Evolutionary conservation across 2,797 vertebrate species (phyloP).

Genomic region (Pseudomugil gertrudae): DNA sequence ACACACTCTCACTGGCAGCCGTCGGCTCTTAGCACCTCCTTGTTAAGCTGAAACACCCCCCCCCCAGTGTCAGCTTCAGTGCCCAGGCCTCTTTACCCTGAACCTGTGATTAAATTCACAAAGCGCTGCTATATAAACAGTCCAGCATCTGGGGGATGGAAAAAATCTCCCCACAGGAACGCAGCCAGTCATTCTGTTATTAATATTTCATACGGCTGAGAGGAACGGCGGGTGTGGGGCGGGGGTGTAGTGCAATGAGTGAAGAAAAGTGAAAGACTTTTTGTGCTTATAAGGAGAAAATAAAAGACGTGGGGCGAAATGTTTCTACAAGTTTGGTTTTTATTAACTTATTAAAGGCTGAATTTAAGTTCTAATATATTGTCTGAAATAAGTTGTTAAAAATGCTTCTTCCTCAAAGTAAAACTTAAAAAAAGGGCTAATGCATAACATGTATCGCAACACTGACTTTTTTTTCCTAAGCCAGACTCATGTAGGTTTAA

Average conservation of each 20-base stretch:
- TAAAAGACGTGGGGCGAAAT: not conserved
- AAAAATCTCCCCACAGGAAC: constrained; percentile 76
- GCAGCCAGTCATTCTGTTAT: constrained; percentile 76
- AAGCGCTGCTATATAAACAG: constrained; percentile 80
- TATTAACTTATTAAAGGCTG: not conserved
- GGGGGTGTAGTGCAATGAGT: constrained; percentile 1
- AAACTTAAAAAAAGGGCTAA: not conserved
- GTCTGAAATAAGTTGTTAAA: not conserved
- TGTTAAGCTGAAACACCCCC: constrained; percentile 71
- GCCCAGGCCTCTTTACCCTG: constrained; percentile 56
- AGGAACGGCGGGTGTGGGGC: constrained; percentile 22
- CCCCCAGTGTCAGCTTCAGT: constrained; percentile 56
- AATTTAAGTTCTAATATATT: not conserved
- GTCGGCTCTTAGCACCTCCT: constrained; percentile 64
- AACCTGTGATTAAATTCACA: constrained; percentile 79
- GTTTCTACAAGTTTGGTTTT: not conserved
- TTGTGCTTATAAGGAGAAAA: constrained; percentile 18
- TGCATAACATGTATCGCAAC: not conserved
- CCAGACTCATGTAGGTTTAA: constrained; percentile 63
- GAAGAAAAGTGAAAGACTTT: constrained; percentile 40
- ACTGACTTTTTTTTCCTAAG: constrained; percentile 33
- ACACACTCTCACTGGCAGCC: constrained; percentile 29
- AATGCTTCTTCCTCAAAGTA: too few species aligned
- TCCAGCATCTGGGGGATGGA: constrained; percentile 76
- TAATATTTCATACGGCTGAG: constrained; percentile 77